A percentile compares a stretch with the other conserved stretches of the same genome.
Evolutionary conservation across 2,888 invertebrate genomes (phyloP).

Genomic region (Marasmarcha lunaedactyla): DNA sequence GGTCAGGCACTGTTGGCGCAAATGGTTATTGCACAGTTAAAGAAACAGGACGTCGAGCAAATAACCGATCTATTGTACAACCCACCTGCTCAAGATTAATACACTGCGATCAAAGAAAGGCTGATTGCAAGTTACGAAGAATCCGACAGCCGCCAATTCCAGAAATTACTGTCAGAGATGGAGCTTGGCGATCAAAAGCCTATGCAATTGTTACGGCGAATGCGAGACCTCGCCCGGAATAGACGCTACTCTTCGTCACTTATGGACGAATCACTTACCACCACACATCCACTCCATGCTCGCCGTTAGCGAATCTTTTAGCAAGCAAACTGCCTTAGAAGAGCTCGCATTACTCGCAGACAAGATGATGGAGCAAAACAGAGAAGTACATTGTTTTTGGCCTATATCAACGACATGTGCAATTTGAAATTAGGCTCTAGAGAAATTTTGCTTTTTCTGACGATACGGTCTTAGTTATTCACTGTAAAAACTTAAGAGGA

Average conservation of each 20-base stretch:
- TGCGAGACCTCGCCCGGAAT: neutral
- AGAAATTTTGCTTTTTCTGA: no score
- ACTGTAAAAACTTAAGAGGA: no score
- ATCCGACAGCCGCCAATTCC: neutral
- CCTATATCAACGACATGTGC: no score
- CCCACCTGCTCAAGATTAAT: neutral
- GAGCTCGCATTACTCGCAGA: neutral
- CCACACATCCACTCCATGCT: neutral
- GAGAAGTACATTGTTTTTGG: no score
- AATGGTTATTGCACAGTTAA: neutral
- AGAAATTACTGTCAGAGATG: neutral
- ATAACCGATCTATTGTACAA: conserved; percentile 5
- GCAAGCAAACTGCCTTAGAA: neutral
- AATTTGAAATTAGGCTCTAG: no score
- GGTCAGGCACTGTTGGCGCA: neutral
- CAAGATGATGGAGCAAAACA: neutral
- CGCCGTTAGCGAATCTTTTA: neutral
- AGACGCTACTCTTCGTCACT: neutral
- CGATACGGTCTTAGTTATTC: no score
- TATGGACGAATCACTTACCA: neutral
- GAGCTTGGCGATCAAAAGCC: neutral
- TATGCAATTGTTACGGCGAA: neutral
- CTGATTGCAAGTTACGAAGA: neutral
- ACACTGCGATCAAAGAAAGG: neutral
- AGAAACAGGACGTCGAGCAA: conserved; percentile 1